These are phyloP conservation scores for Acropternis orthonyx DNA, from an alignment of 2,797 vertebrate species.

Conservation along the genomic window DNA sequence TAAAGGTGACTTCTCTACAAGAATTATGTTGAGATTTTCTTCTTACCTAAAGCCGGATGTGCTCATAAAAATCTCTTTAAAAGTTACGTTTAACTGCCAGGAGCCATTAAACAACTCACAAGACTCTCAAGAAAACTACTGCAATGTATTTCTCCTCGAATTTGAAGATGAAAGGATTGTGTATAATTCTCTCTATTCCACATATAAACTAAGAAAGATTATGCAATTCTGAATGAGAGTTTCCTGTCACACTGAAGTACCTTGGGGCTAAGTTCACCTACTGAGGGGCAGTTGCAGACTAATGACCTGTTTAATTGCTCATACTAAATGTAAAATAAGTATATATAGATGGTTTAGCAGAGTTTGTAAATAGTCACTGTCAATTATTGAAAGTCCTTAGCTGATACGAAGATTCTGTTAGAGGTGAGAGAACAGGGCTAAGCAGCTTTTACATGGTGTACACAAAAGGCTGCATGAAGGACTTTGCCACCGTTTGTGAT, in stretches of 20 bases:
- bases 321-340: background rate
- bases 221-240: background rate
- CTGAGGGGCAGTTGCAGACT: background rate
- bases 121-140: background rate
- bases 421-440: background rate
- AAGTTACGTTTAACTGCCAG: background rate
- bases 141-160: background rate
- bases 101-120: background rate
- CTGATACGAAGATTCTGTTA: background rate
- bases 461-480: background rate
- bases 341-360: background rate
- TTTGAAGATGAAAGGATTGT: background rate
- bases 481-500: background rate
- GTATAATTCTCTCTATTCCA: background rate
- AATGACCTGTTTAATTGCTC: background rate
- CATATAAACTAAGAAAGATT: background rate
- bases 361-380: background rate
- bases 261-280: background rate
- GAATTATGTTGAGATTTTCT: background rate
- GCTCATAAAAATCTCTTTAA: background rate
- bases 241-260: background rate
- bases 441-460: background rate
- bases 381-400: background rate
- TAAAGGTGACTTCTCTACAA: background rate
- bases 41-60: background rate